Conservation (phyloP, 1,140 invertebrate species). For the Diploscapter pachys region DNA sequence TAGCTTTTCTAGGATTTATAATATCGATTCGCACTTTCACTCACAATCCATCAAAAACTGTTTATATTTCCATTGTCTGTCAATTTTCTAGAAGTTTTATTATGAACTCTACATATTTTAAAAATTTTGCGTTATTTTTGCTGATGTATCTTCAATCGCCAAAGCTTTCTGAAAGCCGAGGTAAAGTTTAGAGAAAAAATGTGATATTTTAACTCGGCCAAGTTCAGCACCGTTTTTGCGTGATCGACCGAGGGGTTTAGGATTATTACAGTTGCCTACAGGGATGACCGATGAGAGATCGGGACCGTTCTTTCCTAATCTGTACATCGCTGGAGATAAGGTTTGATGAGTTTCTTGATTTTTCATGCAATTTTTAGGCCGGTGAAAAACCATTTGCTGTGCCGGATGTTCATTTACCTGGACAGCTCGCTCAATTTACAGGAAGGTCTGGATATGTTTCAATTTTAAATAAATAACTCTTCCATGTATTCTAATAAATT, state of each 20-base stretch:
- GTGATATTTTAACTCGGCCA: too few species aligned
- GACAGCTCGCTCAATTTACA: slow-evolving; percentile 37
- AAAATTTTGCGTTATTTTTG: too few species aligned
- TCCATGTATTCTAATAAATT: not conserved
- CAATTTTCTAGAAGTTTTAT: too few species aligned
- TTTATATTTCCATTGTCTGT: too few species aligned
- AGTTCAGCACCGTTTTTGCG: slow-evolving; percentile 31
- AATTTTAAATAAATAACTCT: not conserved
- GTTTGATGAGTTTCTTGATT: too few species aligned
- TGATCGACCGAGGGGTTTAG: slow-evolving; percentile 39
- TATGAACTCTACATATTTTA: too few species aligned
- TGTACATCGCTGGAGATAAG: slow-evolving; percentile 46
- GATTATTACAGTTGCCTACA: slow-evolving; percentile 38
- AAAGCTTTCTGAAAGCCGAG: too few species aligned
- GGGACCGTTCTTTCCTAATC: slow-evolving; percentile 35
- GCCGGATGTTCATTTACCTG: slow-evolving; percentile 41
- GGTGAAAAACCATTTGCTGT: slow-evolving; percentile 38
- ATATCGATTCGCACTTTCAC: too few species aligned
- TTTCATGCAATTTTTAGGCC: slow-evolving; percentile 21
- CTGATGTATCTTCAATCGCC: too few species aligned
- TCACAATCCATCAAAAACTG: too few species aligned
- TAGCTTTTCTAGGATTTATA: too few species aligned
- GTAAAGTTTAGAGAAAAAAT: too few species aligned
- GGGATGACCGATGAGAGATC: slow-evolving; percentile 44
- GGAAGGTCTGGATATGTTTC: slow-evolving; percentile 24